A percentile compares a stretch with the other conserved stretches of the same genome.
Evolutionary conservation across 2,888 invertebrate species (phyloP).

Genomic region (Masnerella sp.): DNA sequence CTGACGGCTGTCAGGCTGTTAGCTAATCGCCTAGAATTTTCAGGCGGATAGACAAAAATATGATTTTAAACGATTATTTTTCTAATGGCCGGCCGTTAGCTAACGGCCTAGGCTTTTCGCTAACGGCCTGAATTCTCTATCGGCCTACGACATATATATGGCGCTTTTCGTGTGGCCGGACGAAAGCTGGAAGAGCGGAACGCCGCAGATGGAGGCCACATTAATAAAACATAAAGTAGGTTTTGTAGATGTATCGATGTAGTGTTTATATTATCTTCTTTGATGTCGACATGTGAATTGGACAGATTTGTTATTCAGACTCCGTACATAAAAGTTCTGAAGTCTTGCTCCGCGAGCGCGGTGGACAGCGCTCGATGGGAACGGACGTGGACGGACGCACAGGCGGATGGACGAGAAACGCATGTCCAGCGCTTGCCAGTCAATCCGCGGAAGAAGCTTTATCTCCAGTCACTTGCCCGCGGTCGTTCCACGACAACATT

Average conservation of each 20-base stretch:
- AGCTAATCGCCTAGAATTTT: too few species aligned
- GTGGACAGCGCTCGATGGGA: slow-evolving; percentile 70
- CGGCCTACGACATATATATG: too few species aligned
- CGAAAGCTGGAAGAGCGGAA: slow-evolving; percentile 44
- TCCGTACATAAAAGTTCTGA: slow-evolving; percentile 77
- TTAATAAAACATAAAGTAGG: slow-evolving; percentile 78
- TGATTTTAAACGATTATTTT: too few species aligned
- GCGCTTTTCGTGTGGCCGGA: slow-evolving; percentile 42
- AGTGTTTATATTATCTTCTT: slow-evolving; percentile 78
- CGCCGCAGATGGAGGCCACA: slow-evolving; percentile 68
- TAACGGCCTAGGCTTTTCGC: too few species aligned
- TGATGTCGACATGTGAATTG: slow-evolving; percentile 78
- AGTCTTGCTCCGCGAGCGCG: slow-evolving; percentile 77
- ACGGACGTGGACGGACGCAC: slow-evolving; percentile 67
- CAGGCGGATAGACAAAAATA: too few species aligned
- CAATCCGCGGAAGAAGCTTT: slow-evolving; percentile 64
- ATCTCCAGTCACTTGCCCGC: slow-evolving; percentile 62
- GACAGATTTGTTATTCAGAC: slow-evolving; percentile 78
- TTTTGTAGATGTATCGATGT: slow-evolving; percentile 78
- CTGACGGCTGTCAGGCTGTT: too few species aligned
- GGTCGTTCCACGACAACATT: slow-evolving; percentile 46
- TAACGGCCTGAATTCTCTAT: too few species aligned
- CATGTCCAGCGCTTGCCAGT: slow-evolving; percentile 68
- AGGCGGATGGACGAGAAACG: slow-evolving; percentile 67
- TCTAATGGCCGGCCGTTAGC: too few species aligned